Base-by-base conservation (phyloP, 2,888 invertebrate species). In the Uloborus plumipes region DNA sequence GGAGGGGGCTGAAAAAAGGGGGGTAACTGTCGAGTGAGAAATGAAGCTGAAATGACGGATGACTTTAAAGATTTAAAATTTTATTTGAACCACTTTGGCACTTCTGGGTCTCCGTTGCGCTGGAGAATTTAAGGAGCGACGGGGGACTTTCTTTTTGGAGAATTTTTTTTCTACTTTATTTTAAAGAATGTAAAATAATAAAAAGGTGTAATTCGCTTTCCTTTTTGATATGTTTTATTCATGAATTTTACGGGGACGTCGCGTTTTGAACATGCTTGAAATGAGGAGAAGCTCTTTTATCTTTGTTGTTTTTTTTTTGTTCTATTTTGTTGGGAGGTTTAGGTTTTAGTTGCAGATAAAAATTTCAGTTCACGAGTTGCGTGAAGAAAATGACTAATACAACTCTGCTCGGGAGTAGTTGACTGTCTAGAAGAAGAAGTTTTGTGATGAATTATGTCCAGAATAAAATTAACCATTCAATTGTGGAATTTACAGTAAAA, bases 31-130 rank as follows among this genome's bases (percentile, higher is more conserved):
- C 80, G 80, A 67, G 80, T 65, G 73, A 55, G 80, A 80, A 74
- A 74, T 74, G 73, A 74, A 69, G 80, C 74, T 31, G 80, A 80
- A 80, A 80, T 80, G 80, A 80, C 80, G 74, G 80, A 80, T 80
- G 80, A 70, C 80, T 74, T 80, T 64, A 74, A 74, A 80, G 80
- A 80, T 80, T 80, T 80, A 80, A 80, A 80, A 80, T 64, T 80
- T 80, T 80, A 80, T 74, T 80, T 80, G 74, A 80, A 74, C 80
- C 62, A 70, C 62, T 74, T 80, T 69, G 73, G 65, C 70, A 73
- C 39, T n/a, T 31, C 50, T 39, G 16, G 47, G 31, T 65, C 71
- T 55, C 51, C 58, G 26, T 58, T 55, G 77, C 70, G 67, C 62
- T 51, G 18, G 67, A 73, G 65, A 71, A 49, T 61, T 67, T 73